Evolutionary conservation across 2,797 vertebrate species (phyloP), one percentile per base, ranked within the genome.

Genomic region (Chromis chromis): DNA sequence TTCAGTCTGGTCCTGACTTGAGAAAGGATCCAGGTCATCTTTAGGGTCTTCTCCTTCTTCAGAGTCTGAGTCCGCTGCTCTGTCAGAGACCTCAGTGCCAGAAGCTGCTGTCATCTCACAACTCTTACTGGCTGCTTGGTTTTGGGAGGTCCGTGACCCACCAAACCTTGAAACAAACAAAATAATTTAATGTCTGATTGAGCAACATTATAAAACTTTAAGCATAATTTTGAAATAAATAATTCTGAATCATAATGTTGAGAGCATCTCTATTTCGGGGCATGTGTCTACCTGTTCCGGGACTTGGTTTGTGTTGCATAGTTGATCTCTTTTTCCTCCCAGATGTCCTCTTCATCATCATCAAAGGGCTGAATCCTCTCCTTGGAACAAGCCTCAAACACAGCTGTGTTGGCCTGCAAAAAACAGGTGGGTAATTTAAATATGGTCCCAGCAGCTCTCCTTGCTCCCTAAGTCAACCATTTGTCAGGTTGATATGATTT

Each of bases 311-410:
- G 96, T 57, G 94, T 86, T 28, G 95, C 87, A 85, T 96, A 96
- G 88, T 89, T 96, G 21, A 95, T 95, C 79, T 95, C 95, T 72
- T 95, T 96, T n/a, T 96, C 96, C 40, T 98, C 97, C 97, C 97
- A 98, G 79, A 98, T 97, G 63, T 98, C 97, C 21, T 98, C 96
- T n/a, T 97, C 96, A 13, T 96, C 96, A 19, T 98, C 97, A 13
- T 97, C 96, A 21, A 98, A 98, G 1, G 96, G 95, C 58, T 98
- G 96, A 87, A 98, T 97, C 44, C 92, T 94, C 79, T 98, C 97
- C 4, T 95, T 95, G 84, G 96, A 95, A 85, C 97, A 97, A 49
- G 97, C 96, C 88, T 98, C 97, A 70, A 98, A 98, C 55, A 96
- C 94, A 82, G 96, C 95, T 2, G 94, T 91, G 1, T 95, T 96